Conservation (phyloP, 2,888 invertebrate species). For the Auanema sp. region DNA sequence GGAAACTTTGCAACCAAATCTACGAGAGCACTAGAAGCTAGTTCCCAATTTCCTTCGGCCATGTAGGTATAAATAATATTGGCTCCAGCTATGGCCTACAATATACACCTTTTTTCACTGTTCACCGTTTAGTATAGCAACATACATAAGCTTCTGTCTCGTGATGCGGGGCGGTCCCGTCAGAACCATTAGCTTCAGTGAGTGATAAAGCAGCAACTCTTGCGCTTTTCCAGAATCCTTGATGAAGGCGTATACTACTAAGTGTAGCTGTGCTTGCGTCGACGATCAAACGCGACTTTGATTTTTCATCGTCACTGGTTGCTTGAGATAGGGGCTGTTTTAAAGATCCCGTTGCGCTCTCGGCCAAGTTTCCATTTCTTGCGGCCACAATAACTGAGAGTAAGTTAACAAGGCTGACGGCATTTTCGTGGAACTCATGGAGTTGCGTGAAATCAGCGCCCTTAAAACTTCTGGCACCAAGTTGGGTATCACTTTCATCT, state of each 20-base stretch:
- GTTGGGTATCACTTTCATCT: no score
- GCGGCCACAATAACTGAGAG: not conserved
- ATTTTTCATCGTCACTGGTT: not conserved
- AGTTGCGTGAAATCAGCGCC: no score
- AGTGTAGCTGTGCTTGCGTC: not conserved
- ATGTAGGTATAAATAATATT: conserved; percentile 25
- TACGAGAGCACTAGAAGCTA: conserved; percentile 13
- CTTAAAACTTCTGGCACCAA: no score
- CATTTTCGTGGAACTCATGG: no score
- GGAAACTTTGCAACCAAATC: conserved; percentile 10
- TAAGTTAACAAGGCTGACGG: no score
- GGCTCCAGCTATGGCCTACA: conserved; percentile 25
- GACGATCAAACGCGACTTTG: not conserved
- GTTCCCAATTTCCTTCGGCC: conserved; percentile 19
- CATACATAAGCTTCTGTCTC: conserved; percentile 26
- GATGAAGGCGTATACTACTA: not conserved
- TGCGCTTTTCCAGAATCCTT: conserved; percentile 9
- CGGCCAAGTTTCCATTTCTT: conserved; percentile 1
- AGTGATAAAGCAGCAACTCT: conserved; percentile 2
- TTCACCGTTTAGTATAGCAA: not conserved
- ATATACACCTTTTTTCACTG: not conserved
- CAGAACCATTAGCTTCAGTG: conserved; percentile 7
- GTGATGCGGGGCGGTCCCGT: conserved; percentile 14
- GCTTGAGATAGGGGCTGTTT: not conserved
- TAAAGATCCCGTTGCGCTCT: not conserved